Conservation (phyloP, 2,113 vertebrate genomes). For the Polyodon spathula region DNA sequence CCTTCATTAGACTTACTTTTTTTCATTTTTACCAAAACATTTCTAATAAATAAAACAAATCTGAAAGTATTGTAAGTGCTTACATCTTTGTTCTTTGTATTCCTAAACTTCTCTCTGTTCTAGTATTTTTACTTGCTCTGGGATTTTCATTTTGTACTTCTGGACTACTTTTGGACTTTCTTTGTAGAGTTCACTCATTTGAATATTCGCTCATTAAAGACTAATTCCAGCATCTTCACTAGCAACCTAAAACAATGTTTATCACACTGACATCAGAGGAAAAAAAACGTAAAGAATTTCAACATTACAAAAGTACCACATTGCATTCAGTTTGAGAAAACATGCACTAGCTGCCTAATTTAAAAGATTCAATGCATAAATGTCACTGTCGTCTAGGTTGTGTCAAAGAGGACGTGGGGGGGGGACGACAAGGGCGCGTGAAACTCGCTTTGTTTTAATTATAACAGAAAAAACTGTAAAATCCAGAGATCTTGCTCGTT, state of each 20-base stretch:
- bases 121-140: neutral
- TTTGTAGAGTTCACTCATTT: conserved; percentile 14
- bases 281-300: conserved; percentile 5
- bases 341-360: conserved; percentile 36
- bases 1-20: no score
- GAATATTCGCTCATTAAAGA: conserved; percentile 14
- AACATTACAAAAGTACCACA: conserved; percentile 7
- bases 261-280: conserved; percentile 10
- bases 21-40: no score
- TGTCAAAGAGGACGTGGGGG: conserved; percentile 54
- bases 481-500: conserved; percentile 66
- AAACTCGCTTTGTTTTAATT: conserved; percentile 80
- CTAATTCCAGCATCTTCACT: conserved; percentile 1
- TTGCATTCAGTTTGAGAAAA: conserved; percentile 9
- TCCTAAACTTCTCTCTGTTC: neutral
- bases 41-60: no score
- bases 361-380: conserved; percentile 54
- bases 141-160: neutral
- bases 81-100: neutral
- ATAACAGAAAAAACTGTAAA: conserved; percentile 43
- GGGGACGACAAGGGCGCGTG: conserved; percentile 45
- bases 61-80: no score
- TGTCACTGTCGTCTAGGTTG: conserved; percentile 48
- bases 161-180: neutral
- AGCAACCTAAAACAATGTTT: conserved; percentile 12